phyloP scores from a whole-genome alignment of 1,140 invertebrate genomes.

The Lysiphlebus fabarum region DNA sequence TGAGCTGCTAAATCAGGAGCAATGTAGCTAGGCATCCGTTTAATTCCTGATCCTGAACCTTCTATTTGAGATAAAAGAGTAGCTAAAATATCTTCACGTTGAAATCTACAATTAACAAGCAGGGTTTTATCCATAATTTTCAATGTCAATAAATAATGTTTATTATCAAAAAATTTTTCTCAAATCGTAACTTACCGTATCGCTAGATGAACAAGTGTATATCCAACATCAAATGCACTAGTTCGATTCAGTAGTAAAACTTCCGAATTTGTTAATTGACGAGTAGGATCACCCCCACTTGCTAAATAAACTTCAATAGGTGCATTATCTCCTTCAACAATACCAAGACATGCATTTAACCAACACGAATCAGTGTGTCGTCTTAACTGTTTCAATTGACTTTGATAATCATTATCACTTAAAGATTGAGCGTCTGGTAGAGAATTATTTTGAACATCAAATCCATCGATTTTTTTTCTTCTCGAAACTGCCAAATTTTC shows the following conservation, averaged over 20 bases:
- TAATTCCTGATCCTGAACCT: slow-evolving; percentile 76
- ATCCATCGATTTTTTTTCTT: slow-evolving; percentile 48
- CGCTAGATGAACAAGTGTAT: slow-evolving; percentile 91
- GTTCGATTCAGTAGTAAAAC: slow-evolving; percentile 82
- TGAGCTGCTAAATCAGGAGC: slow-evolving; percentile 87
- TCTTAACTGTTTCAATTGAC: slow-evolving; percentile 62
- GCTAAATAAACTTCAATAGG: slow-evolving; percentile 86
- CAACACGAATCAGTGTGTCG: slow-evolving; percentile 86
- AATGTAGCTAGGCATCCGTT: slow-evolving; percentile 84
- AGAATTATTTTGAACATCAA: slow-evolving; percentile 49
- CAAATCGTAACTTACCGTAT: slow-evolving; percentile 65
- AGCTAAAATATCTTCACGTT: slow-evolving; percentile 88
- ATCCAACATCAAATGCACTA: slow-evolving; percentile 89
- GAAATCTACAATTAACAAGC: slow-evolving; percentile 62
- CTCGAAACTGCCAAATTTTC: slow-evolving; percentile 50
- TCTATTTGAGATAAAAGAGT: slow-evolving; percentile 87
- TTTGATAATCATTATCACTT: slow-evolving; percentile 65
- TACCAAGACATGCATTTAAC: slow-evolving; percentile 85
- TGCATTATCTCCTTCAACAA: slow-evolving; percentile 82
- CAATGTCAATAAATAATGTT: slow-evolving; percentile 8
- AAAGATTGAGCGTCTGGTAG: slow-evolving; percentile 50
- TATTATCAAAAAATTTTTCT: not conserved
- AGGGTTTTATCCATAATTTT: not conserved
- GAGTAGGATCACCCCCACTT: slow-evolving; percentile 81
- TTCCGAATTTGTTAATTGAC: slow-evolving; percentile 84